Conservation (phyloP, 2,888 invertebrate species). For the Nemotelus pantherinus region DNA sequence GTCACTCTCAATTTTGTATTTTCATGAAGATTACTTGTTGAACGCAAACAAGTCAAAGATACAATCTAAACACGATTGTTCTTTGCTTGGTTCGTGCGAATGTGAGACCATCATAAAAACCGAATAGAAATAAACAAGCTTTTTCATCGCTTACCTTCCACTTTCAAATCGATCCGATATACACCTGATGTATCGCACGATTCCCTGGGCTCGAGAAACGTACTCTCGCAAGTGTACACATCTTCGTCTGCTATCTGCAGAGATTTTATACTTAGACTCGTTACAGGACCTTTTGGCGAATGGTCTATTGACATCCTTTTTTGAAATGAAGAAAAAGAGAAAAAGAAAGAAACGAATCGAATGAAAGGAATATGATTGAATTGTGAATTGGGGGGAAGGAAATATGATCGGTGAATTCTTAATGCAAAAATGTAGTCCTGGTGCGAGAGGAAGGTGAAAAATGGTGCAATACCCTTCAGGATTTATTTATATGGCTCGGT, state of each 20-base stretch:
- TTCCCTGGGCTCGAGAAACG: slow-evolving; percentile 78
- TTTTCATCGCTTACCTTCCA: slow-evolving; percentile 71
- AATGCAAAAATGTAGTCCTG: slow-evolving; percentile 16
- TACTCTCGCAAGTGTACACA: slow-evolving; percentile 81
- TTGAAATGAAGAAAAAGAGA: slow-evolving; percentile 1
- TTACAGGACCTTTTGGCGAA: slow-evolving; percentile 57
- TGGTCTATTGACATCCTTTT: slow-evolving; percentile 59
- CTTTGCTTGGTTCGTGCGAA: too few species aligned
- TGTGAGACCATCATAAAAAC: too few species aligned
- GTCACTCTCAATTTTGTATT: background rate
- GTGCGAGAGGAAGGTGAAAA: background rate
- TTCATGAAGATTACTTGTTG: background rate
- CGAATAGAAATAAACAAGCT: too few species aligned
- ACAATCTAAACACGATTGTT: slow-evolving; percentile 21
- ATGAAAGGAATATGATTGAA: slow-evolving; percentile 16
- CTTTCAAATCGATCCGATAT: slow-evolving; percentile 78
- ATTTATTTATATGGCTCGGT: too few species aligned
- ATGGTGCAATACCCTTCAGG: background rate
- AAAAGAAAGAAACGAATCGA: slow-evolving; percentile 17
- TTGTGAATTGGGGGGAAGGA: slow-evolving; percentile 1
- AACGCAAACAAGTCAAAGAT: background rate
- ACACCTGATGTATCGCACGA: slow-evolving; percentile 75
- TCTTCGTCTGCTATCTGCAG: slow-evolving; percentile 78
- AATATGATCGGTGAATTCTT: slow-evolving; percentile 5
- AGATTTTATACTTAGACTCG: slow-evolving; percentile 55